These are phyloP conservation scores for Drosophila fuyamai DNA, from an alignment of 1,140 invertebrate genomes.

Conservation along the genomic window DNA sequence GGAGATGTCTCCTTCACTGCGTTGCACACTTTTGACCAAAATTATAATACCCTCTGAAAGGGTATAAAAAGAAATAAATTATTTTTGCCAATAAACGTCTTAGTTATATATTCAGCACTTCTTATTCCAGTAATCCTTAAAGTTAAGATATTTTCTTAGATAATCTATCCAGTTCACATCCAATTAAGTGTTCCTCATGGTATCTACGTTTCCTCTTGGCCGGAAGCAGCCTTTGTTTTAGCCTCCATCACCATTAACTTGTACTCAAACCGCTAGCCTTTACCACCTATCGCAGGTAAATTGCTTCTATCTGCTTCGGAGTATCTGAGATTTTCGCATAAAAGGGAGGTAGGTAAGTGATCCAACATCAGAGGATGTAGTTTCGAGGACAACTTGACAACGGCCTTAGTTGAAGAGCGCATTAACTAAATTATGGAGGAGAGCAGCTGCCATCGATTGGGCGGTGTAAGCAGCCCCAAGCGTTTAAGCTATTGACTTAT, in stretches of 20 bases:
- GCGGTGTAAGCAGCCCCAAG: constrained; percentile 39
- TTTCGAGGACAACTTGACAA: constrained; percentile 3
- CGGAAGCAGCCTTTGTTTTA: constrained; percentile 12
- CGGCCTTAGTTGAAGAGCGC: constrained; percentile 32
- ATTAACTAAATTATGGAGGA: constrained; percentile 50
- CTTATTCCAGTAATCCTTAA: not conserved
- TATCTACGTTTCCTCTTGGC: constrained; percentile 2
- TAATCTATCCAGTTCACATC: constrained; percentile 15
- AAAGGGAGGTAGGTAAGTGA: not conserved
- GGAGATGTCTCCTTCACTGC: too few species aligned
- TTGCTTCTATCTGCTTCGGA: constrained; percentile 51
- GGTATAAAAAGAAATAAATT: too few species aligned
- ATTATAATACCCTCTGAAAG: too few species aligned
- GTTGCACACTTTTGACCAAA: too few species aligned
- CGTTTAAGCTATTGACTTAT: constrained; percentile 69
- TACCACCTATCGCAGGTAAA: constrained; percentile 50
- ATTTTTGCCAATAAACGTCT: not conserved
- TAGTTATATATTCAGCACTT: not conserved
- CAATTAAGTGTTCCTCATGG: constrained; percentile 10
- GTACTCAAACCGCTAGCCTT: constrained; percentile 15
- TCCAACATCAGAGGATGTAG: not conserved
- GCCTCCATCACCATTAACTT: constrained; percentile 35
- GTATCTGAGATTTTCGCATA: constrained; percentile 26
- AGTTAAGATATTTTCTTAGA: not conserved
- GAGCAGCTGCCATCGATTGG: constrained; percentile 32